Evolutionary conservation across 1,140 invertebrate species (phyloP), one percentile per base, ranked within the genome.

Genomic region (Pachypsylla venusta): DNA sequence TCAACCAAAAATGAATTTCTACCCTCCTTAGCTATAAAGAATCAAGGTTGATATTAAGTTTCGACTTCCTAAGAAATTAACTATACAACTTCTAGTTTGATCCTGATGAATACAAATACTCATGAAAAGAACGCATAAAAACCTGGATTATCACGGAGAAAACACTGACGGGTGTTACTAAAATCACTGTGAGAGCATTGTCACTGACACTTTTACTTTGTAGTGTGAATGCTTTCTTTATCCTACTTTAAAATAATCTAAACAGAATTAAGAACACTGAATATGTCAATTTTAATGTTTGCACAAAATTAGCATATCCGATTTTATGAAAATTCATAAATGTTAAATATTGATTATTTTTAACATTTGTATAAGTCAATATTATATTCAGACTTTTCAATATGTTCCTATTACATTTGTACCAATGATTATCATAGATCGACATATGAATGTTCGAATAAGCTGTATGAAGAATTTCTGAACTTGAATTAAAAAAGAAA

Each of bases 251-350:
- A 3, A 22, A 48, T n/a, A 48, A 22, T 48, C n/a, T 48, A 19
- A 48, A 10, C 42, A 48, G n/a, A 48, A 48, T 48, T n/a, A 48
- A 22, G n/a, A 48, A 48, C 42, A 48, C 42, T 19, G 42, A 48
- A 22, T 48, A 48, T 4, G 42, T 48, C n/a, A 22, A 4, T 22
- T 48, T 48, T 4, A 48, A 4, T 7, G 4, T 19, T n/a, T 48
- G 42, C 4, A 48, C 42, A 48, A 48, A 48, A 22, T 48, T 48
- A 22, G 22, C 42, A 22, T 48, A 48, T n/a, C 42, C 42, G 22
- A 48, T 48, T 22, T 22, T 5, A n/a, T 48, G 42, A 4, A 5
- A 48, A n/a, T 48, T 3, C 5, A 3, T 3, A n/a, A 48, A 48
- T n/a, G 7, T 48, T 22, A 48, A 48, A 22, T 48, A 48, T n/a